These are phyloP conservation scores for Drosophila limbata DNA, from an alignment of 2,888 invertebrate species.

Conservation along the genomic window DNA sequence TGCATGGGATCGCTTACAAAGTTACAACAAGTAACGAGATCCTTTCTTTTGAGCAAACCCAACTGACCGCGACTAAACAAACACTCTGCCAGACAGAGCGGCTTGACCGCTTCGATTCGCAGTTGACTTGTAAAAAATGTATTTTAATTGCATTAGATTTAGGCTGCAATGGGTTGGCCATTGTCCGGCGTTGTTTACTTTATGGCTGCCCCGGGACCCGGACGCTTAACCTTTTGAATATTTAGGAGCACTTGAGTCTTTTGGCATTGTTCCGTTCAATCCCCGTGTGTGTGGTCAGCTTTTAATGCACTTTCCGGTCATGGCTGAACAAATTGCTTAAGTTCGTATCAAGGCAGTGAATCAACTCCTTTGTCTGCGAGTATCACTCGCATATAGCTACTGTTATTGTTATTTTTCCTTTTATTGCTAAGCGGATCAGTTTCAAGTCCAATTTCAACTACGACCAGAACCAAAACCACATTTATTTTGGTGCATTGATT, in stretches of 20 bases:
- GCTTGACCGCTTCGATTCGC: conserved; percentile 61
- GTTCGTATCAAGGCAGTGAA: conserved; percentile 21
- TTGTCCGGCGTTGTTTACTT: conserved; percentile 66
- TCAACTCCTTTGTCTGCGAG: conserved; percentile 39
- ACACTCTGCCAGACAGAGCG: conserved; percentile 57
- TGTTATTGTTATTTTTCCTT: background rate
- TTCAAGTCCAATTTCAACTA: conserved; percentile 32
- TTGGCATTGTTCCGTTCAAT: conserved; percentile 30
- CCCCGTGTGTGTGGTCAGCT: conserved; percentile 24
- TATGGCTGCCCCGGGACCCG: conserved; percentile 42
- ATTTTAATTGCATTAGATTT: conserved; percentile 74
- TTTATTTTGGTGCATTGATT: conserved; percentile 44
- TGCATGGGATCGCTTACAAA: conserved; percentile 59
- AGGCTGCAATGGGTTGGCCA: conserved; percentile 40
- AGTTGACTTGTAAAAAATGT: conserved; percentile 62
- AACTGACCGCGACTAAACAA: conserved; percentile 80
- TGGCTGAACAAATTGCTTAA: conserved; percentile 29
- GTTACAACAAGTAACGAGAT: conserved; percentile 51
- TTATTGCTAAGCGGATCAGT: conserved; percentile 69
- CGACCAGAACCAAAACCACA: conserved; percentile 15
- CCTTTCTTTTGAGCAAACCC: conserved; percentile 47
- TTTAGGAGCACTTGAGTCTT: conserved; percentile 55
- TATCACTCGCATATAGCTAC: conserved; percentile 13
- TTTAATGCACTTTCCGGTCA: conserved; percentile 68
- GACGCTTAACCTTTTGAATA: conserved; percentile 74